A percentile compares a stretch with the other conserved stretches of the same genome.
Conservation (phyloP, 2,888 invertebrate genomes). For the Parnassius smintheus region DNA sequence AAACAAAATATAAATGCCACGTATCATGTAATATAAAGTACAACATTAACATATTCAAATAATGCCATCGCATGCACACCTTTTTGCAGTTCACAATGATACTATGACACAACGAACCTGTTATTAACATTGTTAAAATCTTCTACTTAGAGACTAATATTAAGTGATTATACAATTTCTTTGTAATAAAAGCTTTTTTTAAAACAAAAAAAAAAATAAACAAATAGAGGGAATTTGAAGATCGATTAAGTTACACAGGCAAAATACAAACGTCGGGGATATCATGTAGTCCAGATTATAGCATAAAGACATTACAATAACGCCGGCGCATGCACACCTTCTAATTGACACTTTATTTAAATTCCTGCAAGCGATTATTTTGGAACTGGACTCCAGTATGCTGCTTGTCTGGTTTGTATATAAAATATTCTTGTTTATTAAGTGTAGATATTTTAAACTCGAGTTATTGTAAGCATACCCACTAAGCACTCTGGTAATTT, state of each 20-base stretch:
- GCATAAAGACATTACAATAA: conserved; percentile 59
- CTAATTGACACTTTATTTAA: conserved; percentile 77
- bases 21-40: conserved; percentile 41
- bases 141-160: too few relatives aligned
- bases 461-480: conserved; percentile 60
- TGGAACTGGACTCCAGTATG: conserved; percentile 54
- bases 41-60: too few relatives aligned
- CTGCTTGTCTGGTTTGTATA: conserved; percentile 60
- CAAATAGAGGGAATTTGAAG: conserved; percentile 9
- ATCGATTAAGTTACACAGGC: conserved; percentile 11
- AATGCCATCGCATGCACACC: too few relatives aligned
- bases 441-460: conserved; percentile 63
- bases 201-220: too few relatives aligned
- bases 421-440: conserved; percentile 72
- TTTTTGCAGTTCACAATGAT: too few relatives aligned
- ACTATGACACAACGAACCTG: too few relatives aligned
- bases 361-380: conserved; percentile 66
- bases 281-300: conserved; percentile 57
- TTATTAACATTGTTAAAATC: too few relatives aligned
- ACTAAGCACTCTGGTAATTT: conserved; percentile 60
- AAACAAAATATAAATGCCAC: conserved; percentile 18
- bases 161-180: too few relatives aligned
- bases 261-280: conserved; percentile 30
- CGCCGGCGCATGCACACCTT: conserved; percentile 50
- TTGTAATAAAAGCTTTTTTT: too few relatives aligned